phyloP scores from a whole-genome alignment of 2,113 vertebrate genomes.

The Notechis scutatus region DNA sequence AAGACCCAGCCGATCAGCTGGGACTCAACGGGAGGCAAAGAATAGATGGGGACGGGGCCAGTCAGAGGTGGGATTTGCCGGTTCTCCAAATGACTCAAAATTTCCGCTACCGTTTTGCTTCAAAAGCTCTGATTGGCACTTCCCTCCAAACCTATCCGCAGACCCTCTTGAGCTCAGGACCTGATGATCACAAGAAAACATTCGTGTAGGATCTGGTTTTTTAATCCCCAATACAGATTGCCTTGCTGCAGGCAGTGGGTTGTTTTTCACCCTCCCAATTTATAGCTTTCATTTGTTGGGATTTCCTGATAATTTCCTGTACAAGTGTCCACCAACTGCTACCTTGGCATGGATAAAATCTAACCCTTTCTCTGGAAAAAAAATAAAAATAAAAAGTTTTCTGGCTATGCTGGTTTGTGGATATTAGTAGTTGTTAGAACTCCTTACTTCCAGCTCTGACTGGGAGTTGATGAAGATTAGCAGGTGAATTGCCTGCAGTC shows the following conservation, averaged over 20 bases:
- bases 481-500: background rate
- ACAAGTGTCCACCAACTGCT: background rate
- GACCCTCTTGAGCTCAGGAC: background rate
- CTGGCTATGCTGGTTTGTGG: background rate
- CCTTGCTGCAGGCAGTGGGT: background rate
- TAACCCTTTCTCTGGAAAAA: background rate
- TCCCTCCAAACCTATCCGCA: background rate
- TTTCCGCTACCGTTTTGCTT: background rate
- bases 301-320: background rate
- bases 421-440: background rate
- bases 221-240: background rate
- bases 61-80: too few relatives aligned
- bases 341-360: background rate
- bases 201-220: background rate
- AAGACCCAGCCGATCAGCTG: too few relatives aligned
- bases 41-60: too few relatives aligned
- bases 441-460: background rate
- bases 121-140: background rate
- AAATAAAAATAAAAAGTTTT: background rate
- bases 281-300: background rate
- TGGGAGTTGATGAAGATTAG: background rate
- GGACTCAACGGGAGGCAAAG: too few relatives aligned
- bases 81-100: too few relatives aligned
- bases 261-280: background rate
- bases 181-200: background rate